Percentiles rank a stretch among this genome's conserved stretches.
Evolutionary conservation across 2,888 invertebrate species (phyloP).

Genomic region (Isoperla grammatica): DNA sequence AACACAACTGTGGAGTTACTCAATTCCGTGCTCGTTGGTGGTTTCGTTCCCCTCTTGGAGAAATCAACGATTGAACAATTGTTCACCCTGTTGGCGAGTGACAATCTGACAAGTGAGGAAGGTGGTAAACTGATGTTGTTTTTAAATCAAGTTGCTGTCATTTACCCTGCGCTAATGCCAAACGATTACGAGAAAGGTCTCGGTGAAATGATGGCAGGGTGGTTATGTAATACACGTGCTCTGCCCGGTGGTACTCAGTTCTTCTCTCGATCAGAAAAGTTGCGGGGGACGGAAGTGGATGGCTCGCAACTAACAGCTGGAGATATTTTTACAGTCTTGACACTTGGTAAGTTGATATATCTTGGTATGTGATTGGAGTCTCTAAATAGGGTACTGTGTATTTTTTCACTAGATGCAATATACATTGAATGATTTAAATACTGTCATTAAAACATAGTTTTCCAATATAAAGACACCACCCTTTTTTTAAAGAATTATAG

Average conservation of each 20-base stretch:
- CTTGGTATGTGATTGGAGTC: too few species aligned
- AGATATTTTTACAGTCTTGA: slow-evolving; percentile 20
- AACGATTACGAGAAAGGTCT: neutral
- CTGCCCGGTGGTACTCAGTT: neutral
- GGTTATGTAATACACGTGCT: slow-evolving; percentile 18
- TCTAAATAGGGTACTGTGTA: too few species aligned
- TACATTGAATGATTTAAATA: too few species aligned
- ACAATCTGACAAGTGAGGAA: slow-evolving; percentile 17
- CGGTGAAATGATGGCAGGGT: slow-evolving; percentile 14
- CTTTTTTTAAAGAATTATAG: too few species aligned
- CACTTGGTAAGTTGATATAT: slow-evolving; percentile 14
- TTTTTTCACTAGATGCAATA: too few species aligned
- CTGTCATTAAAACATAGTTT: too few species aligned
- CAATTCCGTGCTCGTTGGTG: slow-evolving; percentile 21
- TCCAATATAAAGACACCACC: too few species aligned
- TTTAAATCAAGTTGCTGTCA: slow-evolving; percentile 14
- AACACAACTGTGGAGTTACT: slow-evolving; percentile 18
- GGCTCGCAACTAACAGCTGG: slow-evolving; percentile 18
- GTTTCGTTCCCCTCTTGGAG: slow-evolving; percentile 22
- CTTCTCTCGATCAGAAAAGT: slow-evolving; percentile 15
- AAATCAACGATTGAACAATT: slow-evolving; percentile 21
- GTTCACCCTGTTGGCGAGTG: slow-evolving; percentile 8
- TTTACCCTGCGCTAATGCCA: slow-evolving; percentile 8
- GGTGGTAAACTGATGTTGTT: slow-evolving; percentile 24
- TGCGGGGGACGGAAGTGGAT: slow-evolving; percentile 19